These are phyloP conservation scores for Leptinotarsa tumamoca DNA, from an alignment of 2,888 invertebrate species.

Conservation along the genomic window DNA sequence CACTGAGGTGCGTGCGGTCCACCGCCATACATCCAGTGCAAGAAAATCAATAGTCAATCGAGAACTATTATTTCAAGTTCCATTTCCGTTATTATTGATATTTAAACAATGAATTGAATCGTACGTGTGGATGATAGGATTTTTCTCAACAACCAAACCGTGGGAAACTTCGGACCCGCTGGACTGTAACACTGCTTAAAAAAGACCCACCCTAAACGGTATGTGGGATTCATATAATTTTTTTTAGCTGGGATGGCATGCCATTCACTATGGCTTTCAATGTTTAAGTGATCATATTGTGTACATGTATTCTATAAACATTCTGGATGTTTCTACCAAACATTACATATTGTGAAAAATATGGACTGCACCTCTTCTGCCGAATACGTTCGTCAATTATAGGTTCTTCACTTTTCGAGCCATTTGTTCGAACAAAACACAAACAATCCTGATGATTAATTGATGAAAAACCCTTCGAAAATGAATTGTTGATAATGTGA, in stretches of 20 bases:
- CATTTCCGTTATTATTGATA: neutral
- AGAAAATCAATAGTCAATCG: constrained; percentile 34
- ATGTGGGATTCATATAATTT: constrained; percentile 1
- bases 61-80: constrained; percentile 6
- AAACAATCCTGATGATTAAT: too few relatives aligned
- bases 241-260: neutral
- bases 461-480: too few relatives aligned
- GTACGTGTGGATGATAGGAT: neutral
- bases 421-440: too few relatives aligned
- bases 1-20: constrained; percentile 33
- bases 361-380: too few relatives aligned
- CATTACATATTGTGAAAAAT: too few relatives aligned
- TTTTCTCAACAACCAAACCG: neutral
- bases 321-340: too few relatives aligned
- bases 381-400: too few relatives aligned
- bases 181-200: neutral
- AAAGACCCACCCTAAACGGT: constrained; percentile 25
- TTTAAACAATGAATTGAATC: neutral
- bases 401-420: too few relatives aligned
- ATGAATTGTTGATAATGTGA: too few relatives aligned
- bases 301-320: too few relatives aligned
- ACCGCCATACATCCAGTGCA: constrained; percentile 28
- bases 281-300: too few relatives aligned
- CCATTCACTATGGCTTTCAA: neutral
- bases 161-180: neutral